A percentile compares a stretch with the other conserved stretches of the same genome.
phyloP scores from a whole-genome alignment of 2,888 invertebrate genomes.

The Drosophila meridiana region DNA sequence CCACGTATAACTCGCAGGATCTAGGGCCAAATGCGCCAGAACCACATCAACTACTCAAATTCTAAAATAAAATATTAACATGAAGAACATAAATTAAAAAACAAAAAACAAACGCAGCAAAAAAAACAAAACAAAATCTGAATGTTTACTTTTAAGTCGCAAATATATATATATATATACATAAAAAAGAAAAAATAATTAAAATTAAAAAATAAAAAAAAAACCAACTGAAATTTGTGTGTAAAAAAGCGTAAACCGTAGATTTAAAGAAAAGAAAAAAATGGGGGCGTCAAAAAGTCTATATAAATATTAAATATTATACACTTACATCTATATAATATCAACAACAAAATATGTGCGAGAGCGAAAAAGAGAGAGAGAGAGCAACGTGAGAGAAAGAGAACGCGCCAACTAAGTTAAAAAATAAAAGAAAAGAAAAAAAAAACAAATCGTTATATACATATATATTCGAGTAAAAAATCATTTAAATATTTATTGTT shows the following conservation, averaged over 20 bases:
- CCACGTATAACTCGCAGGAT: slow-evolving; percentile 44
- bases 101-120: slow-evolving; percentile 41
- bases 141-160: slow-evolving; percentile 75
- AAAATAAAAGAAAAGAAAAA: slow-evolving; percentile 40
- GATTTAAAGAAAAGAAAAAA: slow-evolving; percentile 55
- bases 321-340: slow-evolving; percentile 51
- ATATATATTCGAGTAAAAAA: slow-evolving; percentile 69
- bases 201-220: slow-evolving; percentile 37
- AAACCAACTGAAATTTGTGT: slow-evolving; percentile 75
- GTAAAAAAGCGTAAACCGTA: slow-evolving; percentile 75
- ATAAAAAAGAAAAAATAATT: slow-evolving; percentile 17
- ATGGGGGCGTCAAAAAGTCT: slow-evolving; percentile 58
- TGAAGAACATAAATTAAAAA: slow-evolving; percentile 41
- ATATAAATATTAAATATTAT: slow-evolving; percentile 68
- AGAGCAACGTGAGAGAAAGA: not conserved
- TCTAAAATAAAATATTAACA: slow-evolving; percentile 61
- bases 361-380: slow-evolving; percentile 12
- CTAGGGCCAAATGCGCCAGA: slow-evolving; percentile 56
- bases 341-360: slow-evolving; percentile 51
- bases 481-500: slow-evolving; percentile 65
- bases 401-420: slow-evolving; percentile 73
- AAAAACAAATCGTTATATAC: slow-evolving; percentile 44
- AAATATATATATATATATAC: slow-evolving; percentile 29
- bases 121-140: slow-evolving; percentile 58
- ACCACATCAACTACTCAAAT: slow-evolving; percentile 74